These are phyloP conservation scores for Pachyramphus minor DNA, from an alignment of 2,113 vertebrate genomes.

Conservation along the genomic window DNA sequence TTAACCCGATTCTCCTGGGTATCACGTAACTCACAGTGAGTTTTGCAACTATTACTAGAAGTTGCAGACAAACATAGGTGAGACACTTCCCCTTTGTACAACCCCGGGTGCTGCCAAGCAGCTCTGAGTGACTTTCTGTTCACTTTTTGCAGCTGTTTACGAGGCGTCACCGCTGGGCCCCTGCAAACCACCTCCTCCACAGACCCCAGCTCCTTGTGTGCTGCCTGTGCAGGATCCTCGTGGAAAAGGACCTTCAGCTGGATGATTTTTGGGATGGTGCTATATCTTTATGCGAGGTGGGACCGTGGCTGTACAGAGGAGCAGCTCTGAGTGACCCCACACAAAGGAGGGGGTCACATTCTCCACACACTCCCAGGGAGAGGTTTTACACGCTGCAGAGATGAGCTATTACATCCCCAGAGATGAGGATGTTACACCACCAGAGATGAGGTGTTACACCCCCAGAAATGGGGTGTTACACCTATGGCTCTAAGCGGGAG, in stretches of 20 bases:
- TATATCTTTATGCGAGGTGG: rapidly evolving
- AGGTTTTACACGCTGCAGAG: rapidly evolving
- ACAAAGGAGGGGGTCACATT: rapidly evolving
- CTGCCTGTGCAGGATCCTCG: rapidly evolving
- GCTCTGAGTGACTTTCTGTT: background rate
- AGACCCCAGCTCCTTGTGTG: rapidly evolving
- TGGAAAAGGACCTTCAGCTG: background rate
- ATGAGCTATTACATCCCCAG: no score
- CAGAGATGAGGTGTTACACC: rapidly evolving
- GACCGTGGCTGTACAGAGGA: rapidly evolving
- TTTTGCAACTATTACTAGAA: background rate
- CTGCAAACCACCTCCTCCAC: background rate
- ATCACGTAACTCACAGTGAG: rapidly evolving
- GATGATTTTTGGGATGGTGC: rapidly evolving
- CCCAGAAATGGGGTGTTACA: no score
- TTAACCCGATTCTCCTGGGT: background rate
- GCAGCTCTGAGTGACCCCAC: background rate
- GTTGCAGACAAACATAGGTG: background rate
- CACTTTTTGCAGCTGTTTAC: background rate
- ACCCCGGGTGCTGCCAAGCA: rapidly evolving
- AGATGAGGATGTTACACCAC: background rate
- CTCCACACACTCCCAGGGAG: rapidly evolving
- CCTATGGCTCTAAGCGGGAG: background rate
- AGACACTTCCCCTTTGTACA: background rate
- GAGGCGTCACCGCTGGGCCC: rapidly evolving